phyloP scores from a whole-genome alignment of 2,113 vertebrate species.

The Spea multiplicata region DNA sequence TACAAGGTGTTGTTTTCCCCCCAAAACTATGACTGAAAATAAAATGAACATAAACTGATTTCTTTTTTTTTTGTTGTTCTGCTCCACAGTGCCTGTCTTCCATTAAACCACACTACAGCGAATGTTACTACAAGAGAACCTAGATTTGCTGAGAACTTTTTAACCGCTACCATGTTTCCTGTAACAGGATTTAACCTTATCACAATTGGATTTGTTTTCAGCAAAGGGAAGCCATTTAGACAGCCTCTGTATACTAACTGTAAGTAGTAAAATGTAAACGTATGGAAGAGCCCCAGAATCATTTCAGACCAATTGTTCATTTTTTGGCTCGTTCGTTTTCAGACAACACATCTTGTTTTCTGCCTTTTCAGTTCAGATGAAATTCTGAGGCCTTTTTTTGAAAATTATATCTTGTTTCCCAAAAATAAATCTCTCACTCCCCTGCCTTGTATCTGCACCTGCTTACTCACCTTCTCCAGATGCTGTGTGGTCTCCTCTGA shows the following conservation, averaged over 20 bases:
- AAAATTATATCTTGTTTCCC: too few species aligned
- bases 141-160: constrained; percentile 32
- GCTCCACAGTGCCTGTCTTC: constrained; percentile 20
- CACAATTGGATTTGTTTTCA: constrained; percentile 44
- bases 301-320: too few species aligned
- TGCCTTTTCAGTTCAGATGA: too few species aligned
- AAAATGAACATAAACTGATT: not conserved
- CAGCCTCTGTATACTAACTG: constrained; percentile 49
- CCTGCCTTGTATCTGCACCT: too few species aligned
- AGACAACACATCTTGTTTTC: too few species aligned
- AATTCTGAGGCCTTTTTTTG: too few species aligned
- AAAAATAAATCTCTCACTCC: too few species aligned
- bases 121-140: constrained; percentile 23
- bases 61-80: not conserved
- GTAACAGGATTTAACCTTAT: constrained; percentile 44
- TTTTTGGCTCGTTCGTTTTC: too few species aligned
- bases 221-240: constrained; percentile 49
- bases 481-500: too few species aligned
- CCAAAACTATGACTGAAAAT: not conserved
- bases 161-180: constrained; percentile 44
- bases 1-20: too few species aligned
- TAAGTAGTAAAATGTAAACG: constrained; percentile 17
- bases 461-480: too few species aligned
- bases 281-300: too few species aligned
- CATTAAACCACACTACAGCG: constrained; percentile 13